A percentile compares a stretch with the other conserved stretches of the same genome.
These are phyloP conservation scores for Coilia nasus DNA, from an alignment of 2,797 vertebrate species.

Conservation along the genomic window DNA sequence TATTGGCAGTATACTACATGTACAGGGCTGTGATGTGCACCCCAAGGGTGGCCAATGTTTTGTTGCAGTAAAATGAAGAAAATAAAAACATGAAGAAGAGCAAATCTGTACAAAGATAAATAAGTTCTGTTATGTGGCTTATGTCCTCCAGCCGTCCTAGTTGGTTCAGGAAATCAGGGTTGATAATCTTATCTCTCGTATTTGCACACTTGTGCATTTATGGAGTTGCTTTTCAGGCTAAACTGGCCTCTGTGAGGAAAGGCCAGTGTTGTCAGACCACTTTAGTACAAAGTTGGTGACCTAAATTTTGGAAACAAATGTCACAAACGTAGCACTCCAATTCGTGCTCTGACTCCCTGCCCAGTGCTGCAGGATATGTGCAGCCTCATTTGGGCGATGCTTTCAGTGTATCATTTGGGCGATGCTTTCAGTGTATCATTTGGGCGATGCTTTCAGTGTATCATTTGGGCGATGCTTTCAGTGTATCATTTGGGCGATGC, in stretches of 20 bases:
- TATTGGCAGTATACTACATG: too few species aligned
- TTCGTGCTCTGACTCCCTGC: background rate
- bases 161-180: background rate
- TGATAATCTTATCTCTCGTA: background rate
- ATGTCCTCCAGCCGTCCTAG: background rate
- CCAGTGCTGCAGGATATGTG: background rate
- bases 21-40: too few species aligned
- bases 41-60: too few species aligned
- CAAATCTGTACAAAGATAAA: background rate
- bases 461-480: background rate
- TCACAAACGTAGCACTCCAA: background rate
- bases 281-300: slow-evolving; percentile 12
- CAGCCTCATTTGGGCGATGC: too few species aligned
- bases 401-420: background rate
- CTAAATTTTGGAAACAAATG: slow-evolving; percentile 7
- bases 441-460: background rate
- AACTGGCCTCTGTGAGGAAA: background rate
- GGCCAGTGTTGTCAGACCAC: background rate
- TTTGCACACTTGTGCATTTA: background rate
- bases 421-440: too few species aligned
- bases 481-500: background rate
- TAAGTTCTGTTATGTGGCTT: background rate
- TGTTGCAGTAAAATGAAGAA: too few species aligned
- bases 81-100: too few species aligned
- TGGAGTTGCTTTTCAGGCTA: background rate